Evolutionary conservation across 2,113 vertebrate genomes (phyloP), one percentile per base, ranked within the genome.

Genomic region (Hyperoodon ampullatus): DNA sequence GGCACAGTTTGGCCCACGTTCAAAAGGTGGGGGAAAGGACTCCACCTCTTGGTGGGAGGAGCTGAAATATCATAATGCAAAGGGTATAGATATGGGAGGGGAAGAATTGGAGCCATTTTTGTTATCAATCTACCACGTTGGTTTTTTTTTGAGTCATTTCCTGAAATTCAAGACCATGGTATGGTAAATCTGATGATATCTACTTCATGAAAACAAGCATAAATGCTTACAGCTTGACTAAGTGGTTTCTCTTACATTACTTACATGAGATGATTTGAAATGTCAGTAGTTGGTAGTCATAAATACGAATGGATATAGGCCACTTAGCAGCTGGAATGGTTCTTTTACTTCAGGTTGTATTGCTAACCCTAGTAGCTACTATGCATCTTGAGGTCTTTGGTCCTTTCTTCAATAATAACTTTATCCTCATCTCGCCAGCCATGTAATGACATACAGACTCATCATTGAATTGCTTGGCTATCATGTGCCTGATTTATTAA

Each of bases 261-360:
- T 68, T 72, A 95, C 26, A 91, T 42, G 65, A 5, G 19, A 19
- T 94, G 13, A 90, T 81, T 71, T 94, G 28, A 90, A 97, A 60
- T 80, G 24, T 68, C 50, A 66, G 2, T 53, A 35, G 30, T 58
- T 68, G 39, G 14, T 50, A 85, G n/a, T 84, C 30, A 88, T 92
- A 88, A 90, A 96, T 90, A 71, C 86, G 66, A 66, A 85, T 88
- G 42, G 26, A 85, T 30, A 72, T 88, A 81, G 19, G 19, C 24
- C 47, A 94, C 33, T 68, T 94, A 85, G n/a, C 95, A 96, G 93
- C 88, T 82, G 35, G 33, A 81, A 86, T 70, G 68, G 5, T 66
- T 91, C 35, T 91, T 92, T 88, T 88, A 72, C 81, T 90, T 61
- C 44, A 88, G 19, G 3, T 92, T 96, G 35, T 77, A 65, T 63